Conservation (phyloP, 53 echinoderm and acorn worm species). For the Holothuria scabra region DNA sequence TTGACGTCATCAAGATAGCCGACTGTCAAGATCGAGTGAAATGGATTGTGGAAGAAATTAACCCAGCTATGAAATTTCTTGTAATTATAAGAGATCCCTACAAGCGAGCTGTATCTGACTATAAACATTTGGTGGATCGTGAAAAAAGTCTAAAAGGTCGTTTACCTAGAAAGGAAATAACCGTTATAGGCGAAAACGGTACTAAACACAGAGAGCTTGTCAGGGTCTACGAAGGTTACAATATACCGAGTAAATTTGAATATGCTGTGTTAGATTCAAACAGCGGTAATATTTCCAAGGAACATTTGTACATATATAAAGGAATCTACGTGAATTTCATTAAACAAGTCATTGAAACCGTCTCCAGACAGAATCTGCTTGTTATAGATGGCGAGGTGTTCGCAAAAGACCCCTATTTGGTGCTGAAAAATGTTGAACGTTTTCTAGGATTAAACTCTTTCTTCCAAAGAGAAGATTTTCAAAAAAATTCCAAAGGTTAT, state of each 20-base stretch:
- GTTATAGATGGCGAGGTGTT: constrained; percentile 30
- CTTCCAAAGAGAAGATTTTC: constrained; percentile 10
- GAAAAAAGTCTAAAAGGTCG: too few relatives aligned
- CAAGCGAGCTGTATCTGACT: too few relatives aligned
- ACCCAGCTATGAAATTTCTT: too few relatives aligned
- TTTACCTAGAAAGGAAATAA: too few relatives aligned
- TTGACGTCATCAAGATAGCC: too few relatives aligned
- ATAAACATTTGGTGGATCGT: too few relatives aligned
- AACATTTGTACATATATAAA: neutral
- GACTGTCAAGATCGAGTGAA: too few relatives aligned
- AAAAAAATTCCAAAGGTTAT: neutral
- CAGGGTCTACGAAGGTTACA: constrained; percentile 24
- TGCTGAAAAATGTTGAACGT: neutral
- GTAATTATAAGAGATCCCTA: too few relatives aligned
- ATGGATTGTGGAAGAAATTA: too few relatives aligned
- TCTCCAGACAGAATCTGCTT: neutral
- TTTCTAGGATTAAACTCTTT: constrained; percentile 5
- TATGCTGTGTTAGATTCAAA: neutral
- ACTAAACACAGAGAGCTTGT: too few relatives aligned
- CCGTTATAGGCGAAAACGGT: too few relatives aligned
- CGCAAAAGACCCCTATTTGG: neutral
- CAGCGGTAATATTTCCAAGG: too few relatives aligned
- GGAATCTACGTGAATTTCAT: constrained; percentile 15
- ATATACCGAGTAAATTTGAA: constrained; percentile 18
- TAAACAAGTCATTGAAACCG: neutral